Percentiles rank a stretch among this genome's conserved stretches.
phyloP scores from a whole-genome alignment of 2,888 invertebrate genomes.

The Volucella inanis region DNA sequence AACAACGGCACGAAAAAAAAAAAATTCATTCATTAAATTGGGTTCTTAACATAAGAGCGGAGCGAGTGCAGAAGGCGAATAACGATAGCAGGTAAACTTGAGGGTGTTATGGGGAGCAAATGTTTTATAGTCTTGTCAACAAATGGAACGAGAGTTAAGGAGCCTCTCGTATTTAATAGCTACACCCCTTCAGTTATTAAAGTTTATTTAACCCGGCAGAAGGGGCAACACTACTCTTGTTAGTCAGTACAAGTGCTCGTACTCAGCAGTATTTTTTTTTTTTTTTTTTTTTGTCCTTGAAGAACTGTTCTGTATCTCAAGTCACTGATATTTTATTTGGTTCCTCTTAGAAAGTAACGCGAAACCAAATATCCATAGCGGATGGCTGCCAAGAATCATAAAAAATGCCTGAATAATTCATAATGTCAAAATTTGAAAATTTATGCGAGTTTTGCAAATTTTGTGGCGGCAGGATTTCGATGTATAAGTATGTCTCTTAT shows the following conservation, averaged over 20 bases:
- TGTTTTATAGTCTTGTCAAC: conserved; percentile 53
- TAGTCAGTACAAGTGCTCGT: conserved; percentile 16
- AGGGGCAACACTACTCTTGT: conserved; percentile 3
- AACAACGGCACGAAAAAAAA: conserved; percentile 29
- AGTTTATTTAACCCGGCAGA: conserved; percentile 57
- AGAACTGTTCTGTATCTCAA: conserved; percentile 9
- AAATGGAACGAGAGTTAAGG: conserved; percentile 24
- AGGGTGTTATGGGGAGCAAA: conserved; percentile 33
- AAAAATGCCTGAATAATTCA: conserved; percentile 72
- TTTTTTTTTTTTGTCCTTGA: conserved; percentile 60
- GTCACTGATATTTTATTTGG: not conserved
- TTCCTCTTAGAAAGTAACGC: conserved; percentile 13
- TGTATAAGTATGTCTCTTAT: conserved; percentile 38
- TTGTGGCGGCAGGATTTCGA: conserved; percentile 52
- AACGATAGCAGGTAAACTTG: not conserved
- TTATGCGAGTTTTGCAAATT: conserved; percentile 67
- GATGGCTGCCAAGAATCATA: conserved; percentile 69
- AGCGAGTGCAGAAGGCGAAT: conserved; percentile 10
- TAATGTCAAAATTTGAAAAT: conserved; percentile 74
- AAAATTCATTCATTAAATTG: conserved; percentile 62
- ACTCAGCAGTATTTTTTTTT: not conserved
- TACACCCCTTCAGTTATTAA: conserved; percentile 67
- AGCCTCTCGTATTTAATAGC: conserved; percentile 41
- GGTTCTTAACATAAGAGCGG: conserved; percentile 7
- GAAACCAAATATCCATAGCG: conserved; percentile 55